phyloP scores from a whole-genome alignment of 2,797 vertebrate species.

The Neomorphus geoffroyi region DNA sequence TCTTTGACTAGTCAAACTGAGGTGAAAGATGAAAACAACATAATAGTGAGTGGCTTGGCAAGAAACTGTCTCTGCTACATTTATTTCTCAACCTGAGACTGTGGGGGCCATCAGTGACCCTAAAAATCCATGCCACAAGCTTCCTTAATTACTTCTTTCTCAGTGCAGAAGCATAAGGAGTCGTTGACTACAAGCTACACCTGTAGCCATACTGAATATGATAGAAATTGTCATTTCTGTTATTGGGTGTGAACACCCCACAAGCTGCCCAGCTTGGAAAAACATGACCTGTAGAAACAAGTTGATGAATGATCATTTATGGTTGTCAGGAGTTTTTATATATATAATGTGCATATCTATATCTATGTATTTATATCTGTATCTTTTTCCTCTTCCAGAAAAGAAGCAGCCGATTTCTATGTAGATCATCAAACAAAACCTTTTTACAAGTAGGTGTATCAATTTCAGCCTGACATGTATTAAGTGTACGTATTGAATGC shows the following conservation, averaged over 20 bases:
- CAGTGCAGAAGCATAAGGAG: background rate
- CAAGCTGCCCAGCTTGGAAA: background rate
- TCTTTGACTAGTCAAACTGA: background rate
- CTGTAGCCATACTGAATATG: background rate
- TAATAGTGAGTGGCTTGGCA: background rate
- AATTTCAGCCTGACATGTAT: background rate
- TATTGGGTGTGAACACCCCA: background rate
- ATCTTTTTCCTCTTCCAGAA: slow-evolving; percentile 80
- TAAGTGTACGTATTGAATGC: background rate
- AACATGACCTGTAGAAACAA: background rate
- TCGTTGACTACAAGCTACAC: background rate
- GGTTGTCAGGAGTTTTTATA: background rate
- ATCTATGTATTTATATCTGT: background rate
- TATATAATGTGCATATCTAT: background rate
- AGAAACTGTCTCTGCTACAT: background rate
- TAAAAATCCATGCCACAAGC: background rate
- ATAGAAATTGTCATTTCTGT: background rate
- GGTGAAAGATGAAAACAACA: background rate
- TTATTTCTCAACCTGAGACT: background rate
- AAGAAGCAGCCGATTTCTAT: slow-evolving; percentile 89
- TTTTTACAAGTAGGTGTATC: slow-evolving; percentile 87
- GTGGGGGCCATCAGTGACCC: background rate
- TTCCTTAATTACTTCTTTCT: background rate
- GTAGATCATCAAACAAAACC: slow-evolving; percentile 89
- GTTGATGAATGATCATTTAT: background rate